Evolutionary conservation across 2,888 invertebrate genomes (phyloP), one percentile per base, ranked within the genome.

Genomic region (Diogma glabrata): DNA sequence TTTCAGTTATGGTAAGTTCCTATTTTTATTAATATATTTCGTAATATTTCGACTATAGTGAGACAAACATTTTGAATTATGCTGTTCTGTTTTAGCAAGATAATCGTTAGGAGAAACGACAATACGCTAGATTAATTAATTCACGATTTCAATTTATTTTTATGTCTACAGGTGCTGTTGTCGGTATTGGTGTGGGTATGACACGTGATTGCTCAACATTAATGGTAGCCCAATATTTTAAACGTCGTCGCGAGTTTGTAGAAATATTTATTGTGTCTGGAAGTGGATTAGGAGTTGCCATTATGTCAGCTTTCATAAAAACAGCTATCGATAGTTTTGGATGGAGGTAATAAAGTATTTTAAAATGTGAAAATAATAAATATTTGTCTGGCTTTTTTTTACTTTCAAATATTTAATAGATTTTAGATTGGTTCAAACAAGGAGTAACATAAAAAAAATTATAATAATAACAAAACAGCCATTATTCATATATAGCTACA

Each of bases 171-270:
- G 80, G 79, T 49, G 78, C 79, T 50, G 79, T 81, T 52, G 78
- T 81, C 43, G 87, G 88, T 30, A 79, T 89, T 50, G 91, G 91
- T 51, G 87, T 88, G 52, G 88, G 89, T 33, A 77, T 91, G 66
- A 88, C 88, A 6, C 72, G 89, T 56, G 89, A 88, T 68, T 88
- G 89, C 62, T 86, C 88, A 19, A 87, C 87, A 38, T 72, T 91
- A 60, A 90, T 91, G 87, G 86, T 91, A 55, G 90, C 89, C 36
- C 88, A 89, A 67, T 92, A 91, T 72, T 91, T 91, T 77, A 88
- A 89, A 66, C 70, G 86, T 57, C 75, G 82, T 60, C 72, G 91
- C 54, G 90, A 91, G 69, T 75, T 89, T 59, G 89, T 90, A 49
- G 91, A 92, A 71, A 87, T 91, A 63, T 84, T 90, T 67, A 84